These are phyloP conservation scores for Heliconius aoede DNA, from an alignment of 2,888 invertebrate species.

Conservation along the genomic window DNA sequence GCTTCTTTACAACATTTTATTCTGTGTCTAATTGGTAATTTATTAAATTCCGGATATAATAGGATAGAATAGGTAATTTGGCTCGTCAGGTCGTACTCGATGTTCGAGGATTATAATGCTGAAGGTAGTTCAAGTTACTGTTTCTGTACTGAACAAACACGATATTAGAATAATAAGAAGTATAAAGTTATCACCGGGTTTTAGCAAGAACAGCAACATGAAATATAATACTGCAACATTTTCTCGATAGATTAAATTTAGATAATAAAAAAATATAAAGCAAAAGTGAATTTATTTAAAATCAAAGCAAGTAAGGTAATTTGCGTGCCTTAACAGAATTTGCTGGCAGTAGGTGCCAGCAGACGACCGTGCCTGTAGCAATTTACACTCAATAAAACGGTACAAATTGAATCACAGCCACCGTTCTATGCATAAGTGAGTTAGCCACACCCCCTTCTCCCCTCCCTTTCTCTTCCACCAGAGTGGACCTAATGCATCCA, in stretches of 20 bases:
- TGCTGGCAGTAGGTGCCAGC: slow-evolving; percentile 21
- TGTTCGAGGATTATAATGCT: neutral
- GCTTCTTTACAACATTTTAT: neutral
- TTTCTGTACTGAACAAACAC: no score
- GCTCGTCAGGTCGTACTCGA: neutral
- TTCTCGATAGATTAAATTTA: neutral
- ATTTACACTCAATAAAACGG: slow-evolving; percentile 66
- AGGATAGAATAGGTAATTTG: no score
- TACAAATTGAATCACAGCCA: slow-evolving; percentile 62
- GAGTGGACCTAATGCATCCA: slow-evolving; percentile 54
- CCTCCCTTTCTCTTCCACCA: slow-evolving; percentile 39
- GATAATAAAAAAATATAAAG: slow-evolving; percentile 10
- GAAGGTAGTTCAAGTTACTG: no score
- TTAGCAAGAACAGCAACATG: neutral
- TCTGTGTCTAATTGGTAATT: neutral
- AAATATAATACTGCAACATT: neutral
- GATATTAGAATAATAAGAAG: no score
- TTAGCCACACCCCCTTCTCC: slow-evolving; percentile 50
- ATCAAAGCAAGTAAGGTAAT: slow-evolving; percentile 23
- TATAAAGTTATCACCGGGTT: neutral
- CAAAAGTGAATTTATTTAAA: slow-evolving; percentile 25
- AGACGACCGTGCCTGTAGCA: slow-evolving; percentile 52
- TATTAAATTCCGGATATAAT: neutral
- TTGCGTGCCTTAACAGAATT: slow-evolving; percentile 36
- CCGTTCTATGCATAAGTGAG: slow-evolving; percentile 57